Conservation (phyloP, 2,888 invertebrate genomes). For the Catonia carolina region DNA sequence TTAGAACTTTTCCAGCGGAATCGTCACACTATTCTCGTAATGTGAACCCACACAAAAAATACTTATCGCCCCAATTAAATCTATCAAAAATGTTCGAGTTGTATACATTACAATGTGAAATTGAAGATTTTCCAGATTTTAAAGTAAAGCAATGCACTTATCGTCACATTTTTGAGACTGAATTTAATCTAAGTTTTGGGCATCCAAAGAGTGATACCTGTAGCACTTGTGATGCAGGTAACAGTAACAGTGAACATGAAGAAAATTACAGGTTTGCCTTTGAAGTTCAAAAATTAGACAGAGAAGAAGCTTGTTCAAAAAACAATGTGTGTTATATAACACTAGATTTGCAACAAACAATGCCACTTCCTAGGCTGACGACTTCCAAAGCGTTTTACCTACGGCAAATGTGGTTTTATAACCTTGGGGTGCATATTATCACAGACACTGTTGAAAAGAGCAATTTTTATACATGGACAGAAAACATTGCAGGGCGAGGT, state of each 20-base stretch:
- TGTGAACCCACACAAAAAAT: slow-evolving; percentile 1
- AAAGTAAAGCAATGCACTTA: not conserved
- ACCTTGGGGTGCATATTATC: slow-evolving; percentile 27
- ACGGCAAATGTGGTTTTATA: slow-evolving; percentile 26
- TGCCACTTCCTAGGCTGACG: slow-evolving; percentile 30
- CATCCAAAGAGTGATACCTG: slow-evolving; percentile 23
- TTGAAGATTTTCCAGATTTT: slow-evolving; percentile 9
- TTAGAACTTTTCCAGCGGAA: slow-evolving; percentile 6
- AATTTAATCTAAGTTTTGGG: not conserved
- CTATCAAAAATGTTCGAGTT: slow-evolving; percentile 1
- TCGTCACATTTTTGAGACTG: not conserved
- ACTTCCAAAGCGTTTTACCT: slow-evolving; percentile 31
- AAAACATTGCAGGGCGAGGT: not conserved
- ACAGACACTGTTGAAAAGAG: slow-evolving; percentile 16
- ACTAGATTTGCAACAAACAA: slow-evolving; percentile 29
- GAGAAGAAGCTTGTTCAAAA: slow-evolving; percentile 18
- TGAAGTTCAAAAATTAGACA: slow-evolving; percentile 21
- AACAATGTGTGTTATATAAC: slow-evolving; percentile 24
- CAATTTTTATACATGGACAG: slow-evolving; percentile 3
- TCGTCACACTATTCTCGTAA: slow-evolving; percentile 8
- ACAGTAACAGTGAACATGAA: slow-evolving; percentile 25
- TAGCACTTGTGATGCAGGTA: slow-evolving; percentile 28
- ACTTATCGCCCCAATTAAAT: not conserved
- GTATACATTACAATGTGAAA: not conserved
- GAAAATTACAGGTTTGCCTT: slow-evolving; percentile 23